A percentile compares a stretch with the other conserved stretches of the same genome.
Conservation (phyloP, 2,888 invertebrate species). For the Hyposoter dolosus region DNA sequence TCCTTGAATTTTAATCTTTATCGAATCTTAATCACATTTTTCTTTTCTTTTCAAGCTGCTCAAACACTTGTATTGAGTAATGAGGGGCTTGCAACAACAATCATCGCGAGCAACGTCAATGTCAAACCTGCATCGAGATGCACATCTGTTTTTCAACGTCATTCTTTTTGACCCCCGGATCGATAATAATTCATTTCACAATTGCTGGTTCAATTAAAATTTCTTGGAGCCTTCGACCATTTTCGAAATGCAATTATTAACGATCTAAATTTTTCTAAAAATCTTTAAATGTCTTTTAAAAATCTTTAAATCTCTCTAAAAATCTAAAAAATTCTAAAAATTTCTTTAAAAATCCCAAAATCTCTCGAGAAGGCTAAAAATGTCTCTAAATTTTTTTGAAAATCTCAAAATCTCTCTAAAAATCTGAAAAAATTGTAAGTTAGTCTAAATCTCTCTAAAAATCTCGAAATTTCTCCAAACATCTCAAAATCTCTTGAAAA, state of each 20-base stretch:
- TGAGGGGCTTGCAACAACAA: constrained; percentile 2
- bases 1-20: background rate
- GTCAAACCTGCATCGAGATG: background rate
- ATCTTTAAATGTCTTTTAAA: too few species aligned
- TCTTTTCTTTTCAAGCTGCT: background rate
- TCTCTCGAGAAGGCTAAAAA: too few species aligned
- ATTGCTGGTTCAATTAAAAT: background rate
- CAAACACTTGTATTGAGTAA: background rate
- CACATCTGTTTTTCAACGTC: background rate
- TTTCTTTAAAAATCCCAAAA: too few species aligned
- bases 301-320: too few species aligned
- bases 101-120: background rate
- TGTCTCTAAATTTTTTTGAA: too few species aligned
- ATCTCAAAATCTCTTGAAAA: too few species aligned
- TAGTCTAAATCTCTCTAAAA: too few species aligned
- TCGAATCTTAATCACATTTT: background rate
- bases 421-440: too few species aligned
- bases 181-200: background rate
- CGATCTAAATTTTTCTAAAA: background rate
- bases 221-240: background rate
- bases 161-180: background rate
- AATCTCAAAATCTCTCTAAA: too few species aligned
- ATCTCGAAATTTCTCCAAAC: too few species aligned
- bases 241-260: background rate
- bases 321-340: too few species aligned